A percentile compares a stretch with the other conserved stretches of the same genome.
phyloP scores from a whole-genome alignment of 2,888 invertebrate genomes.

The Criorhina ranunculi region DNA sequence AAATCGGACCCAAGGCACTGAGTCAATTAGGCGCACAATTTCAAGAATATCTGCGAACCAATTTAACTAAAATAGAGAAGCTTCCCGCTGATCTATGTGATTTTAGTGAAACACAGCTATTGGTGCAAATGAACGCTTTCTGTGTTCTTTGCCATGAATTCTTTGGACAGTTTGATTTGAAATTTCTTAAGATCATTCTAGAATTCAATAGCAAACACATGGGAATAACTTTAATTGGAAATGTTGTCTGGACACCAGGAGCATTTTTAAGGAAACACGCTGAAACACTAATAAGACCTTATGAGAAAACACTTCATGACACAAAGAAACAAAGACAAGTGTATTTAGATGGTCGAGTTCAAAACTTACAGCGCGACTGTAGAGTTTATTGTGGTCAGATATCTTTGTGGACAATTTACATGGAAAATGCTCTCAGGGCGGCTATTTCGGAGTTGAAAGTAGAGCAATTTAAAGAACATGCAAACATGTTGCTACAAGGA shows the following conservation, averaged over 20 bases:
- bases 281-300: constrained; percentile 85
- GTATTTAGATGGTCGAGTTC: constrained; percentile 86
- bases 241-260: constrained; percentile 94
- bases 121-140: constrained; percentile 88
- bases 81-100: constrained; percentile 88
- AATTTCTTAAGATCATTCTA: constrained; percentile 89
- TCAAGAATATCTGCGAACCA: constrained; percentile 80
- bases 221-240: constrained; percentile 91
- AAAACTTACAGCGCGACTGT: constrained; percentile 88
- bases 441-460: constrained; percentile 85
- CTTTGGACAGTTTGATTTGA: constrained; percentile 92
- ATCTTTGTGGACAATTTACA: constrained; percentile 87
- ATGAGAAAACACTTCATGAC: constrained; percentile 83
- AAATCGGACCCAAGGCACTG: constrained; percentile 78
- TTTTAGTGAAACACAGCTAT: constrained; percentile 87
- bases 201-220: constrained; percentile 93
- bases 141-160: constrained; percentile 89
- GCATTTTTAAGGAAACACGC: constrained; percentile 90
- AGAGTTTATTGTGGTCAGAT: constrained; percentile 85
- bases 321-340: constrained; percentile 85
- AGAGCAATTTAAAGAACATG: constrained; percentile 86
- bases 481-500: constrained; percentile 85
- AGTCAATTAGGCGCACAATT: constrained; percentile 81
- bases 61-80: constrained; percentile 82
- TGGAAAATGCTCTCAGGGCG: constrained; percentile 85